Conservation (phyloP, 2,888 invertebrate species). For the Leucophenga maculata region DNA sequence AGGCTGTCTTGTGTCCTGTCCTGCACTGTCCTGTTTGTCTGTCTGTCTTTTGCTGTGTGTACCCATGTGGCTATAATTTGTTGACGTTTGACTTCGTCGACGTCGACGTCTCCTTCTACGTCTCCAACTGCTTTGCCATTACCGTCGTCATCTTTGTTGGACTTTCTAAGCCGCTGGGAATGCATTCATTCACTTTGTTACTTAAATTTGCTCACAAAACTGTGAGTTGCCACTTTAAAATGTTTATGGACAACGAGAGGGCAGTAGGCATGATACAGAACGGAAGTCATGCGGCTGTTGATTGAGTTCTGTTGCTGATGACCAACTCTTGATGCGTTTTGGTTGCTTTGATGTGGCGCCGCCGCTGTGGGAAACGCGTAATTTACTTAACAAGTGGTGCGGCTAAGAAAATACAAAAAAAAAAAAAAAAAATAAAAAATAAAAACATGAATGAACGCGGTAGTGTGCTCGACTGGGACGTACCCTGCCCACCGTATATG, state of each 20-base stretch:
- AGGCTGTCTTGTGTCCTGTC: not conserved
- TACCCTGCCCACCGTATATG: too few species aligned
- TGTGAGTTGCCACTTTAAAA: conserved; percentile 18
- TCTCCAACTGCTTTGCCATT: not conserved
- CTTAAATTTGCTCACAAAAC: conserved; percentile 24
- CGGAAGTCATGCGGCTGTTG: not conserved
- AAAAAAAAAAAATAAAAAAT: not conserved
- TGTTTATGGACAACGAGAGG: too few species aligned
- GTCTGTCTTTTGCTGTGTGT: conserved; percentile 36
- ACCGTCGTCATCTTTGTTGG: conserved; percentile 11
- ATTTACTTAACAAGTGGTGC: conserved; percentile 51
- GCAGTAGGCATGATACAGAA: not conserved
- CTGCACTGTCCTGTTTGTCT: not conserved
- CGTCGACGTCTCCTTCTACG: not conserved
- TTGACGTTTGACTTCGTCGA: conserved; percentile 64
- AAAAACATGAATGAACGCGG: not conserved
- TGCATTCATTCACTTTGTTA: conserved; percentile 11
- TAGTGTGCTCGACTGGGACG: too few species aligned
- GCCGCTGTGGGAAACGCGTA: conserved; percentile 67
- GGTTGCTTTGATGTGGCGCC: conserved; percentile 70
- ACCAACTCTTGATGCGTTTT: conserved; percentile 35
- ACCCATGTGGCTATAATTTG: conserved; percentile 64
- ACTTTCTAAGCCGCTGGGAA: conserved; percentile 22
- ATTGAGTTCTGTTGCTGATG: conserved; percentile 22
- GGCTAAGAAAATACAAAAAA: not conserved